Conservation (phyloP, 2,888 invertebrate genomes). For the Phyllotreta cruciferae region DNA sequence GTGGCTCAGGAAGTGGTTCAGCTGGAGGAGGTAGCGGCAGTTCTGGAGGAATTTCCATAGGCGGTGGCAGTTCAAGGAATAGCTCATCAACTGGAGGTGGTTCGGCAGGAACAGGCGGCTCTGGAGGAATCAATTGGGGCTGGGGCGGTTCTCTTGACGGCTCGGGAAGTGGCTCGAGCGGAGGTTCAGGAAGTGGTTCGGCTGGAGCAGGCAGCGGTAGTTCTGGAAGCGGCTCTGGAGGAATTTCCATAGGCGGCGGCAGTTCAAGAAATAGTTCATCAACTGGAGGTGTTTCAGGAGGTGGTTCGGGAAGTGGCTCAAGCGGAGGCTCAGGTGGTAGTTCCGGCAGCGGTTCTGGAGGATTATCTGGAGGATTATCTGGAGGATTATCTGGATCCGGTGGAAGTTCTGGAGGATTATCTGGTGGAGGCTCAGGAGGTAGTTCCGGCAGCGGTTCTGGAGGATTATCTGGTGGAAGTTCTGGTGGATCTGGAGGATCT, state of each 20-base stretch:
- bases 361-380: not conserved
- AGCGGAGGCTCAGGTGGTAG: not conserved
- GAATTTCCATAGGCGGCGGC: constrained; percentile 4
- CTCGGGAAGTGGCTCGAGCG: not conserved
- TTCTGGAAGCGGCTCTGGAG: not conserved
- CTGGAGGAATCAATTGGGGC: too few relatives aligned
- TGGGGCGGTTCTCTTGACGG: too few relatives aligned
- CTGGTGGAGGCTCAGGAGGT: not conserved
- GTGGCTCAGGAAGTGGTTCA: not conserved
- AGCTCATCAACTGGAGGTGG: constrained; percentile 1
- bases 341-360: constrained; percentile 1
- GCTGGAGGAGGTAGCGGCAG: not conserved
- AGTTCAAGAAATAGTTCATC: not conserved
- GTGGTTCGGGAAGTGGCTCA: constrained; percentile 6
- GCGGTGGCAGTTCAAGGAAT: too few relatives aligned
- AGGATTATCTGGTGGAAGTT: constrained; percentile 16
- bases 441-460: constrained; percentile 2
- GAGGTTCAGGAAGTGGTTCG: constrained; percentile 7
- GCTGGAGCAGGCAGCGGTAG: not conserved
- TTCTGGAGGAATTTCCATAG: not conserved
- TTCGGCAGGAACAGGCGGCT: not conserved
- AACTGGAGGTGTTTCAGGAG: not conserved
- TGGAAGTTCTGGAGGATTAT: not conserved
- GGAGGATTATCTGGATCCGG: not conserved
- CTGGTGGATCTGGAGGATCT: constrained; percentile 8